phyloP scores from a whole-genome alignment of 2,888 invertebrate genomes.

The Drepanosiphum platanoidis region DNA sequence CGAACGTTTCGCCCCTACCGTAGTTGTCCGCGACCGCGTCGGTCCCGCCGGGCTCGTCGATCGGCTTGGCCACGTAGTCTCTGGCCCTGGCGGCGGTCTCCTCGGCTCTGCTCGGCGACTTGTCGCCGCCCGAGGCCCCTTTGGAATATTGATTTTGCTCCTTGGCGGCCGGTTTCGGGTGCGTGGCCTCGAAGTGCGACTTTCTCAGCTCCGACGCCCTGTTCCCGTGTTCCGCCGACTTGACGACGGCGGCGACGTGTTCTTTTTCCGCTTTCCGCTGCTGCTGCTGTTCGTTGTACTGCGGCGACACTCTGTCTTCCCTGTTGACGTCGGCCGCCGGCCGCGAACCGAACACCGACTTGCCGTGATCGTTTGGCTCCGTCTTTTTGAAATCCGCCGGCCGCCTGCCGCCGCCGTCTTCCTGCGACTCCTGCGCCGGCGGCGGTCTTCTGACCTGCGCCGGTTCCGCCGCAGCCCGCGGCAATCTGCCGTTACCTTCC shows the following conservation, averaged over 20 bases:
- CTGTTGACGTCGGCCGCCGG: not conserved
- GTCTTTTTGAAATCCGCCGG: not conserved
- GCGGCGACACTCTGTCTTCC: not conserved
- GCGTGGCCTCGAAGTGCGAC: conserved; percentile 38
- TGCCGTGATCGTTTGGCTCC: not conserved
- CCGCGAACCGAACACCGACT: not conserved
- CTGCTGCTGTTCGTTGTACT: conserved; percentile 31
- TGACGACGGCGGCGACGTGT: not conserved
- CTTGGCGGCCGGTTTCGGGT: conserved; percentile 3
- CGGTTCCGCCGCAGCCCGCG: not conserved
- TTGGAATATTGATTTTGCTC: not conserved
- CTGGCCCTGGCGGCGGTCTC: not conserved
- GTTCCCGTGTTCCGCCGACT: not conserved
- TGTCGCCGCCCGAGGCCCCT: not conserved
- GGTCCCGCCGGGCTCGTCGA: not conserved
- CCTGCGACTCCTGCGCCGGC: not conserved
- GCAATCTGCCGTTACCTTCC: not conserved
- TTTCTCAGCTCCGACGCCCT: conserved; percentile 44
- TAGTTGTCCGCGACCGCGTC: not conserved
- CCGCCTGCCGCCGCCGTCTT: not conserved
- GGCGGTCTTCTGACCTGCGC: not conserved
- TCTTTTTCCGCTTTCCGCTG: conserved; percentile 37
- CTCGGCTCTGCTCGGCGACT: not conserved
- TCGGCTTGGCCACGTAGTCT: conserved; percentile 4
- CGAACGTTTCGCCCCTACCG: not conserved